phyloP scores from a whole-genome alignment of 2,888 invertebrate genomes.

The Eristalis pertinax region DNA sequence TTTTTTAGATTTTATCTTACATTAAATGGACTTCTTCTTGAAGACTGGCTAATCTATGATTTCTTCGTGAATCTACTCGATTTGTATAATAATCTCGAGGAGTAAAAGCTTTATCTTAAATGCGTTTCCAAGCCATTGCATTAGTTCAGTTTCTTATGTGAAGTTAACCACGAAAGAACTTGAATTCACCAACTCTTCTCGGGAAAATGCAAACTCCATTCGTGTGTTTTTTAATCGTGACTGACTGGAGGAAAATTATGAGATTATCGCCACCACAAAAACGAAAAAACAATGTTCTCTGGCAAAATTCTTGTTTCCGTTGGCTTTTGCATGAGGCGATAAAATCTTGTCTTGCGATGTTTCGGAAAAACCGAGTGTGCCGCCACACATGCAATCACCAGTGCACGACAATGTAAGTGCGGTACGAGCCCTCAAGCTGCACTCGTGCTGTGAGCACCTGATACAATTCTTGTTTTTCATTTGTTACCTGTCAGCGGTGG shows the following conservation, averaged over 20 bases:
- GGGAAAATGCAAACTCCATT: background rate
- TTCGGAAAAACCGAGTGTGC: background rate
- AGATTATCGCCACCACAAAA: background rate
- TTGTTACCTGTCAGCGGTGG: background rate
- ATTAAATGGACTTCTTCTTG: too few species aligned
- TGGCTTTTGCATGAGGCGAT: background rate
- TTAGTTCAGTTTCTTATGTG: too few species aligned
- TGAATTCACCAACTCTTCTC: too few species aligned
- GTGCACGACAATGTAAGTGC: too few species aligned
- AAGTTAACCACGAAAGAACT: too few species aligned
- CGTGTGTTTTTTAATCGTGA: background rate
- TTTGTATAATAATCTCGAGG: too few species aligned
- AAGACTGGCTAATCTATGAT: too few species aligned
- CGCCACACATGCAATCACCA: background rate
- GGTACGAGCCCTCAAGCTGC: too few species aligned
- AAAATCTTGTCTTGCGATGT: background rate
- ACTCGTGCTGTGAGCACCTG: background rate
- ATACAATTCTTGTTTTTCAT: background rate
- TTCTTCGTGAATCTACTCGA: too few species aligned
- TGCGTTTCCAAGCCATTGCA: too few species aligned
- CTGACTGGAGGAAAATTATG: background rate
- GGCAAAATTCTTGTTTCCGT: background rate
- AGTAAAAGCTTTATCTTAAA: too few species aligned
- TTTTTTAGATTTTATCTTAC: too few species aligned
- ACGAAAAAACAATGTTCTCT: background rate